Percentiles rank a stretch among this genome's conserved stretches.
These are phyloP conservation scores for Drosophila tristis DNA, from an alignment of 1,140 invertebrate species.

Conservation along the genomic window DNA sequence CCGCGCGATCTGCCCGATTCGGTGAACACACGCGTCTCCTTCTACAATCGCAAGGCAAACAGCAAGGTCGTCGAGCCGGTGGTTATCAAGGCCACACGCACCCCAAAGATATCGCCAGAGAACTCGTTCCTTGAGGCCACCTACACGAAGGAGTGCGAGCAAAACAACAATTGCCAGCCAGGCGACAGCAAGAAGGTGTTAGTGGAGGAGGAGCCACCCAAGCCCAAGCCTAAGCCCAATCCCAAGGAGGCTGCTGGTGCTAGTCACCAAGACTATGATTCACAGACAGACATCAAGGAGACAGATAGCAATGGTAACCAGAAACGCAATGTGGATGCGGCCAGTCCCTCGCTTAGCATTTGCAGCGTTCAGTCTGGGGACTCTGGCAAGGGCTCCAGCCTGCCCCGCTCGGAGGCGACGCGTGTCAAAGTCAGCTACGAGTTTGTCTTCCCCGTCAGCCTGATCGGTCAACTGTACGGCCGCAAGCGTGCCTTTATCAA, in stretches of 20 bases:
- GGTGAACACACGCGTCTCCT: conserved; percentile 58
- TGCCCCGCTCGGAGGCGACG: conserved; percentile 78
- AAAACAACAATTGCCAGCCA: conserved; percentile 74
- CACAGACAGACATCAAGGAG: conserved; percentile 13
- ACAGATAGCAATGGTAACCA: conserved; percentile 57
- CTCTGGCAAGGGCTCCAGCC: conserved; percentile 82
- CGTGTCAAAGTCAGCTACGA: conserved; percentile 86
- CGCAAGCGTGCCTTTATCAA: conserved; percentile 92
- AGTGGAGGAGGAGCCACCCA: not conserved
- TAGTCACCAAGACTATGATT: too few species aligned
- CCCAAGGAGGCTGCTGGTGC: conserved; percentile 1
- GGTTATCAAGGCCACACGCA: conserved; percentile 77
- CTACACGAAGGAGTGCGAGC: conserved; percentile 68
- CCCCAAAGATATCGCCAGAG: conserved; percentile 83
- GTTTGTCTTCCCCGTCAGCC: conserved; percentile 91
- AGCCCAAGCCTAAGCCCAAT: conserved; percentile 9
- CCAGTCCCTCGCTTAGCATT: conserved; percentile 80
- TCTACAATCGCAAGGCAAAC: conserved; percentile 63
- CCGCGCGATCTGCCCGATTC: conserved; percentile 79
- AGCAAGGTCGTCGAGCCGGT: conserved; percentile 72
- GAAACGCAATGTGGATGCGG: conserved; percentile 77
- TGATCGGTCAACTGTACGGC: conserved; percentile 95
- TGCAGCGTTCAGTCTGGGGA: conserved; percentile 82
- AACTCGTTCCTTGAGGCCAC: conserved; percentile 81
- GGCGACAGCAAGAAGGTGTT: conserved; percentile 21